Base-by-base conservation (phyloP, 2,797 vertebrate genomes). In the Neopelma chrysocephalum region DNA sequence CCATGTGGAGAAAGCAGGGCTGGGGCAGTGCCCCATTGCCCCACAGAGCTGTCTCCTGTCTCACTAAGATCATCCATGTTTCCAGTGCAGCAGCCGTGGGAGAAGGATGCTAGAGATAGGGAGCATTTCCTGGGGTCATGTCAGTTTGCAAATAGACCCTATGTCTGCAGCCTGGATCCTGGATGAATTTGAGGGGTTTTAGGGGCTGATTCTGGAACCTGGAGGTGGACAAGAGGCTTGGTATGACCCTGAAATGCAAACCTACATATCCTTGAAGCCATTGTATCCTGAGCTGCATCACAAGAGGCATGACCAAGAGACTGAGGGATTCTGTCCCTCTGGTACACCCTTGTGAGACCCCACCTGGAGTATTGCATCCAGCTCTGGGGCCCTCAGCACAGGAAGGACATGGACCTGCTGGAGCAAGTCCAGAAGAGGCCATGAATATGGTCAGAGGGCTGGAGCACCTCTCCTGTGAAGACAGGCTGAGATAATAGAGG, bases 1-100 rank as follows among this genome's bases (percentile, higher is more conserved):
- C 38, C 6, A 1, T 2, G 2, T 54, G 29, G 50, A 6, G 22
- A 57, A 75, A 23, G 10, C 9, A 23, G 6, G 13, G 5, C 31
- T 76, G 48, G 47, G 32, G 25, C 48, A 80, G 68, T 25, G 61
- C 3, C 34, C 27, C 14, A 10, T 12, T 62, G 32, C 15, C 23
- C 43, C 20, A 7, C 1, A 6, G 29, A 23, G 11, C 2, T 0
- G 22, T 20, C 18, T 71, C 32, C 36, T 27, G 6, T 51, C 34
- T 56, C 58, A 16, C 27, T n/a, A 8, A 23, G 62, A 19, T 17
- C 1, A 1, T 22, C 47, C 3, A 0, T 22, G 15, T 20, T 87
- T 56, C 8, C 19, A 65, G 38, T 3, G 3, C 6, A 43, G 12
- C 32, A 56, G 34, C 25, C 32, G 4, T 1, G 3, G 56, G 25